Evolutionary conservation across 64 coral and sea anemone genomes (phyloP).

Genomic region (Catalaphyllia jardinei): DNA sequence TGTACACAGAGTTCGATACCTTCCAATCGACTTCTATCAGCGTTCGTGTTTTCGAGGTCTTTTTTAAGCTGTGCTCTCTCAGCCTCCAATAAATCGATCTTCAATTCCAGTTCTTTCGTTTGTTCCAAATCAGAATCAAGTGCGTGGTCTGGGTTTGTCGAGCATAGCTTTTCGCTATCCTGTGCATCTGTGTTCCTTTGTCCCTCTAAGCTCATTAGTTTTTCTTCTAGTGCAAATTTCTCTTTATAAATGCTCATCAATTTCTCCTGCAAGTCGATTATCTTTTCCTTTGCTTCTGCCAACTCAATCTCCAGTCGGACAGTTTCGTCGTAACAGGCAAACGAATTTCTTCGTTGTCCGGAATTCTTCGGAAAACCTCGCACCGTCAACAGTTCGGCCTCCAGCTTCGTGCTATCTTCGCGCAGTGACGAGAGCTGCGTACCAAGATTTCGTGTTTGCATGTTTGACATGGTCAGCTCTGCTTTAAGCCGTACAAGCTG

Average conservation of each 20-base stretch:
- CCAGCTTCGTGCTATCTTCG: constrained; percentile 85
- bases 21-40: constrained; percentile 72
- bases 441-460: constrained; percentile 84
- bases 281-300: constrained; percentile 67
- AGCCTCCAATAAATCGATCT: constrained; percentile 46
- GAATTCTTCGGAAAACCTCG: constrained; percentile 36
- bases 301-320: constrained; percentile 73
- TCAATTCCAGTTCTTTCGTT: not conserved
- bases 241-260: constrained; percentile 65
- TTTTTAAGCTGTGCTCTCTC: constrained; percentile 71
- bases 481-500: constrained; percentile 77
- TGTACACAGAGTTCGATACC: constrained; percentile 63
- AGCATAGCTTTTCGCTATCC: not conserved
- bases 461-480: constrained; percentile 81
- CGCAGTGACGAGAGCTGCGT: constrained; percentile 77
- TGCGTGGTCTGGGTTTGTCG: not conserved
- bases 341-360: not conserved
- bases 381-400: constrained; percentile 79
- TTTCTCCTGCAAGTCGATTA: constrained; percentile 79
- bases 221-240: constrained; percentile 60
- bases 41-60: constrained; percentile 61
- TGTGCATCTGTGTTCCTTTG: constrained; percentile 45
- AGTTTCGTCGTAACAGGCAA: constrained; percentile 24
- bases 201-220: constrained; percentile 54
- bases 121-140: not conserved